Evolutionary conservation across 2,113 vertebrate genomes (phyloP), one percentile per base, ranked within the genome.

Genomic region (Corythornis madagascariensis): DNA sequence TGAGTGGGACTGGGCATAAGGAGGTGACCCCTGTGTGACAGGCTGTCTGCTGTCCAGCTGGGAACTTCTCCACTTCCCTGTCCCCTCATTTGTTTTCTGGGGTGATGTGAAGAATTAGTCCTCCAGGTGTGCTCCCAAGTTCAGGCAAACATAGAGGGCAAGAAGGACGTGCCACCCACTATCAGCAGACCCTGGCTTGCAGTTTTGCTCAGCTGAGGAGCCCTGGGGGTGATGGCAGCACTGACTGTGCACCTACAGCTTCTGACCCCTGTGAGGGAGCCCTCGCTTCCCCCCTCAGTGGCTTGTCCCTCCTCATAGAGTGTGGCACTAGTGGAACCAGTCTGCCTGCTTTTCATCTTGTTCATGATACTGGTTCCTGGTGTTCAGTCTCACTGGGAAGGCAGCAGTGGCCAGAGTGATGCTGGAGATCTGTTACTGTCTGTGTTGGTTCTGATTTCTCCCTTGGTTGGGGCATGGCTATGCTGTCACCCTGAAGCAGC

Each of bases 1-100:
- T 56, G 29, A 16, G 15, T 1, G 0, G n/a, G 38, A 40, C n/a
- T 72, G 80, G 40, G 31, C 4, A 1, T 0, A 1, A 61, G 48
- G 52, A 66, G 15, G 22, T 48, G 81, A 53, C 22, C 20, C 3
- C 9, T 35, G 24, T 6, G 19, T 4, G 24, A 50, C 4, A 11
- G 29, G 50, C 33, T 89, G 38, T 52, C n/a, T 81, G 73, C 57
- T 76, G 67, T 56, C 47, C 61, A 53, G 59, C 52, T 48, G 35
- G 45, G 29, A 69, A 16, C 26, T 50, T 60, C 38, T 66, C 14
- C 16, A 33, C n/a, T 52, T 13, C 11, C 7, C 12, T 20, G 4
- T 20, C 4, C 13, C 10, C 5, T n/a, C 26, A 6, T 45, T 53
- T 38, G 33, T 14, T 24, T 11, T 42, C 42, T 50, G 57, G 16